These are phyloP conservation scores for Nymphalis urticae DNA, from an alignment of 2,888 invertebrate species.

Conservation along the genomic window DNA sequence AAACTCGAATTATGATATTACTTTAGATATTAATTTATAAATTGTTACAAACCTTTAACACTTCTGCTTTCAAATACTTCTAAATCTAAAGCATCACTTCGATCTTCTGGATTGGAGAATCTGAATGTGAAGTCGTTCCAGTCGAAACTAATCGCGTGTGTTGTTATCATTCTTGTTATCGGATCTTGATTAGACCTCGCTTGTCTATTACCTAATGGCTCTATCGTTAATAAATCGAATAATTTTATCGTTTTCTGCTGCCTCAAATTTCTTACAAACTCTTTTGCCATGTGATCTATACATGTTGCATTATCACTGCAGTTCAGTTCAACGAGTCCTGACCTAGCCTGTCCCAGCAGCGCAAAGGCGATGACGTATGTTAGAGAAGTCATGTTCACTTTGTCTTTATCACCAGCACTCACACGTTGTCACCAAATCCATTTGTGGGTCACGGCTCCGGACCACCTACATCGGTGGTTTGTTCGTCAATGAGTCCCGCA, in stretches of 20 bases:
- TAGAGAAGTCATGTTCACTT: constrained; percentile 67
- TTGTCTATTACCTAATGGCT: constrained; percentile 70
- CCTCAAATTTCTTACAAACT: constrained; percentile 76
- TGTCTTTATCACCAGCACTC: constrained; percentile 50
- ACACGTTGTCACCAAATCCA: constrained; percentile 70
- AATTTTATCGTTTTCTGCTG: constrained; percentile 77
- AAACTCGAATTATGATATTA: too few species aligned
- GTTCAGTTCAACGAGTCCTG: constrained; percentile 63
- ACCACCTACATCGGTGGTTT: constrained; percentile 71
- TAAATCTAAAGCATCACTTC: constrained; percentile 73
- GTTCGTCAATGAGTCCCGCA: constrained; percentile 70
- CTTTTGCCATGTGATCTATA: constrained; percentile 75
- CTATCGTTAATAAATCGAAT: constrained; percentile 80
- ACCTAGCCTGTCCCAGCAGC: constrained; percentile 59
- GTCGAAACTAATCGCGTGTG: constrained; percentile 79
- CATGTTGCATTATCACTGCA: constrained; percentile 85
- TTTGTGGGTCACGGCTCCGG: constrained; percentile 70
- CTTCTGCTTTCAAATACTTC: constrained; percentile 73
- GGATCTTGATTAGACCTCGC: constrained; percentile 65
- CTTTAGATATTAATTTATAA: too few species aligned
- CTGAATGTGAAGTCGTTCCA: constrained; percentile 79
- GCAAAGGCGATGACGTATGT: constrained; percentile 62
- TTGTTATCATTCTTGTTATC: constrained; percentile 71
- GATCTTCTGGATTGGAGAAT: constrained; percentile 71
- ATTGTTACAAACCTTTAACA: constrained; percentile 64